Base-by-base conservation (phyloP, 2,888 invertebrate species). In the Drosophila longiperda region DNA sequence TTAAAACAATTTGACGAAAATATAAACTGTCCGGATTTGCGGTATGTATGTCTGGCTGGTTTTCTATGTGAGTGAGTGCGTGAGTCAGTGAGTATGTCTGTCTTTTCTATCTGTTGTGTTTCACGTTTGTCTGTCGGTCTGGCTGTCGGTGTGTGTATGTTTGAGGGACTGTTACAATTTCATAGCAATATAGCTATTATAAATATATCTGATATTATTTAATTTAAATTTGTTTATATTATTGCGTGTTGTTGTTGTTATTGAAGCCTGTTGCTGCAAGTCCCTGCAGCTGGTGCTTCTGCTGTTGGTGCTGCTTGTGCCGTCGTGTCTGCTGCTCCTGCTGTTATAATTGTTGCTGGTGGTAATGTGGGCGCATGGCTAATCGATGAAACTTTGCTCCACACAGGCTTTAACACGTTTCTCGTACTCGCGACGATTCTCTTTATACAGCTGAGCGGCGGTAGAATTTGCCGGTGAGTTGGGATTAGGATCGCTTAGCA, bases 401-500 rank as follows among this genome's bases (percentile, higher is more conserved):
- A 99, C 99, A 94, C 99, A 98, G 92, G 98, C 98, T 95, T 98
- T 98, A 92, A 99, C 99, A 95, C 98, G 96, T 95, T 99, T 99
- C 95, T 99, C 99, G 94, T 99, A 99, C 95, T 99, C 99, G 92
- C 99, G 96, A 92, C 99, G 96, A 94, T 99, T 99, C 94, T 99
- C 99, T 95, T 99, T 99, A 95, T 99, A 99, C 92, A 99, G 96
- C 94, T 99, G 99, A 87, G 99, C 99, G 92, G 99, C 99, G 96
- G 98, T 97, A 90, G 98, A 99, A 94, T 99, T 99, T 90, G 99
- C 99, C 92, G 99, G 99, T 89, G 99, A 99, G 95, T 99, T 99
- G 86, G 99, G 99, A 94, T 99, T 99, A 78, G 99, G 99, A 95
- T 99, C 99, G 95, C 99, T 99, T 94, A 99, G 95, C 94, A 99